These are phyloP conservation scores for Momotus momota DNA, from an alignment of 2,797 vertebrate genomes.

Conservation along the genomic window DNA sequence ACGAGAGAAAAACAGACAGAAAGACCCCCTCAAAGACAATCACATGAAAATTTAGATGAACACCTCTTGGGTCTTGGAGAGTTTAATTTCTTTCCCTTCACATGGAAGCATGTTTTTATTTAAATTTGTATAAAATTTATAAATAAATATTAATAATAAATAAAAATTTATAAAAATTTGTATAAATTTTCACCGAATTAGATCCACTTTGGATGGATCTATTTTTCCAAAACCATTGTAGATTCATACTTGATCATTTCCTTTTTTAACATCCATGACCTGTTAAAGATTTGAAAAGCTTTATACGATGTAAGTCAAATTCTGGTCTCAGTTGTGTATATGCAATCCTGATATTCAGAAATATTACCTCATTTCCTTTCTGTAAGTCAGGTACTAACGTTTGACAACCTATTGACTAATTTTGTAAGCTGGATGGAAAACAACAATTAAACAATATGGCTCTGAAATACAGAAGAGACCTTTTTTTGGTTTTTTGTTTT, in stretches of 20 bases:
- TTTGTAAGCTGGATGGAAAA: not conserved
- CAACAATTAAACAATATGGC: not conserved
- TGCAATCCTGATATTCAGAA: not conserved
- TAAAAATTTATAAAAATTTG: no score
- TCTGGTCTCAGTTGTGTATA: not conserved
- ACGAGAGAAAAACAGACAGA: not conserved
- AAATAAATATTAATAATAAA: no score
- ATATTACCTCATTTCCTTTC: not conserved
- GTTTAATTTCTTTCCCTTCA: not conserved
- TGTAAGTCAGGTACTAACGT: not conserved
- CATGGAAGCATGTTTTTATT: not conserved
- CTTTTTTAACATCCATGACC: not conserved
- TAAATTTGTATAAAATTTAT: not conserved
- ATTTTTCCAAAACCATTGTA: not conserved
- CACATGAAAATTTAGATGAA: not conserved
- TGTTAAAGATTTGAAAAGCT: not conserved
- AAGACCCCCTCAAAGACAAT: not conserved
- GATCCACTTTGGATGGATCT: not conserved
- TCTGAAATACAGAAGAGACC: not conserved
- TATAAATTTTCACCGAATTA: not conserved
- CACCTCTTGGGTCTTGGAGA: not conserved
- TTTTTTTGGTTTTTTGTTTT: not conserved
- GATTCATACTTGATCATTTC: not conserved
- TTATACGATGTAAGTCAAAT: not conserved
- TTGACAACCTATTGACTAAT: not conserved